These are phyloP conservation scores for Pissodes strobi DNA, from an alignment of 1,140 invertebrate genomes.

Conservation along the genomic window DNA sequence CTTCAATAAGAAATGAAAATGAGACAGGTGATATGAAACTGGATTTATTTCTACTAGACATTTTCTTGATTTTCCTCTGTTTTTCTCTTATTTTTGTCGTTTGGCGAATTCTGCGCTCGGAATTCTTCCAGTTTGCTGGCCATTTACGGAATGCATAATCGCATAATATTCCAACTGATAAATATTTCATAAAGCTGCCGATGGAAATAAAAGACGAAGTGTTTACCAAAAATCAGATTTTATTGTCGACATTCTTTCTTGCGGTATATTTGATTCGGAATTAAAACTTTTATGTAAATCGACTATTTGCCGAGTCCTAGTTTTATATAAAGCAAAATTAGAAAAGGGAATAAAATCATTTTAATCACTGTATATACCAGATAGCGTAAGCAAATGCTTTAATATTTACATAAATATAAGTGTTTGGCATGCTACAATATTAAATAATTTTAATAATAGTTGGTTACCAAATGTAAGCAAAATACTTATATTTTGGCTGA, in stretches of 20 bases:
- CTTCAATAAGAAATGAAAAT: background rate
- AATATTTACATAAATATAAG: too few species aligned
- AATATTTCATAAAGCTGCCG: slow-evolving; percentile 31
- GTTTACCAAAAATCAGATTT: slow-evolving; percentile 27
- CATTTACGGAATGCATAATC: slow-evolving; percentile 30
- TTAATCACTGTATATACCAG: too few species aligned
- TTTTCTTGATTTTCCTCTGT: slow-evolving; percentile 21
- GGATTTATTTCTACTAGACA: slow-evolving; percentile 19
- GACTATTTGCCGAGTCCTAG: too few species aligned
- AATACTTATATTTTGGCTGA: too few species aligned
- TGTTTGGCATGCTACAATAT: too few species aligned
- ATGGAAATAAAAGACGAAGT: slow-evolving; percentile 20
- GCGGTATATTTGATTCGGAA: background rate
- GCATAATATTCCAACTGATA: slow-evolving; percentile 29
- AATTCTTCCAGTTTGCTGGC: slow-evolving; percentile 26
- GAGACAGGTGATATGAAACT: slow-evolving; percentile 18
- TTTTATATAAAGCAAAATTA: too few species aligned
- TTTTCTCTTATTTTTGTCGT: slow-evolving; percentile 22
- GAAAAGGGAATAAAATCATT: too few species aligned
- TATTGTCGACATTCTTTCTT: slow-evolving; percentile 12
- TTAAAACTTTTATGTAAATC: background rate
- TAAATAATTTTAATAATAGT: too few species aligned
- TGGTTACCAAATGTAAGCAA: too few species aligned
- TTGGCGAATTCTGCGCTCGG: slow-evolving; percentile 1
- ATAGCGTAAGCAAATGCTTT: too few species aligned